Evolutionary conservation across 2,888 invertebrate genomes (phyloP).

Genomic region (Encarsia formosa): DNA sequence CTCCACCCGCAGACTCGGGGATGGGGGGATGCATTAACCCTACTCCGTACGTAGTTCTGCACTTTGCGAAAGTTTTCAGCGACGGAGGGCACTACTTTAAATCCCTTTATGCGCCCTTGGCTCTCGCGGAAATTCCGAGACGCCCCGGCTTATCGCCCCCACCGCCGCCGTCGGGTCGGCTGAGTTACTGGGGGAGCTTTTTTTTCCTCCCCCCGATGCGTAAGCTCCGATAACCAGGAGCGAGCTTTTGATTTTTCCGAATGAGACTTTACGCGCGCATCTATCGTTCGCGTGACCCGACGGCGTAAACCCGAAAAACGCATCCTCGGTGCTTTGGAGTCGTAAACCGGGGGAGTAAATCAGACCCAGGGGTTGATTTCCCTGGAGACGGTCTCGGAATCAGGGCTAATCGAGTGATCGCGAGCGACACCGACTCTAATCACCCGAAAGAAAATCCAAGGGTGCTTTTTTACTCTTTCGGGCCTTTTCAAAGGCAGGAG

Average conservation of each 20-base stretch:
- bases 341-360: too few species aligned
- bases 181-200: constrained; percentile 20
- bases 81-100: constrained; percentile 19
- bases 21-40: constrained; percentile 15
- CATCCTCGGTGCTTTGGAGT: too few species aligned
- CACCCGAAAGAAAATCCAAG: too few species aligned
- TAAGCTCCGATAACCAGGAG: too few species aligned
- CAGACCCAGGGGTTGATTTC: too few species aligned
- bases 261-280: background rate
- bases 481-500: too few species aligned
- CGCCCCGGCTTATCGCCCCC: background rate
- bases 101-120: constrained; percentile 20
- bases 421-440: too few species aligned
- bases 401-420: too few species aligned
- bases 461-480: too few species aligned
- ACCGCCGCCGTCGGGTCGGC: too few species aligned
- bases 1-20: background rate
- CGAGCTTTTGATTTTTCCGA: background rate
- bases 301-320: too few species aligned
- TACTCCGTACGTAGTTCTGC: background rate
- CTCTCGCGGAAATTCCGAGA: constrained; percentile 16
- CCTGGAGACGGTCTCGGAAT: too few species aligned
- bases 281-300: background rate
- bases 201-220: constrained; percentile 9
- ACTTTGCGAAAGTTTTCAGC: constrained; percentile 19